A percentile compares a stretch with the other conserved stretches of the same genome.
Conservation (phyloP, 2,888 invertebrate genomes). For the Nemotelus pantherinus region DNA sequence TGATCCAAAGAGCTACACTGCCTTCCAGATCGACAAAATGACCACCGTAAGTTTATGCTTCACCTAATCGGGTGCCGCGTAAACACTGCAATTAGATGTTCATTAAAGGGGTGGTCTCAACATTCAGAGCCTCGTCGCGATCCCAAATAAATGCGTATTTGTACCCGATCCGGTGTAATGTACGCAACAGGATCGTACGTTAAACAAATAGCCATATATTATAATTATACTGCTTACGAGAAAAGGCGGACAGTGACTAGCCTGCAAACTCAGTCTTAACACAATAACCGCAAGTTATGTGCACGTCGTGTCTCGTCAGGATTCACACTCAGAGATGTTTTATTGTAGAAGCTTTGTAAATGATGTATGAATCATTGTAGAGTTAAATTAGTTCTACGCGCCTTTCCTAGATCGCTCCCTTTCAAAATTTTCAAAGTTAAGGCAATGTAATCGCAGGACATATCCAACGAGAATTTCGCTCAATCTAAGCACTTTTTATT, state of each 20-base stretch:
- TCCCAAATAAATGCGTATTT: conserved; percentile 43
- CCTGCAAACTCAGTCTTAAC: conserved; percentile 37
- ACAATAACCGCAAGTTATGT: conserved; percentile 50
- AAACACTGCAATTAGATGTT: conserved; percentile 64
- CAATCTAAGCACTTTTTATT: too few species aligned
- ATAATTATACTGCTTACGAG: conserved; percentile 48
- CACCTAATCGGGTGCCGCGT: conserved; percentile 46
- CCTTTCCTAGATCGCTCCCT: too few species aligned
- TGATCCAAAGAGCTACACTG: conserved; percentile 11
- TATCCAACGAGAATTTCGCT: too few species aligned
- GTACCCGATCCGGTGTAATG: conserved; percentile 34
- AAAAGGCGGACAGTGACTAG: conserved; percentile 52
- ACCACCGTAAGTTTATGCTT: conserved; percentile 36
- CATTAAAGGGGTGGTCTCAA: conserved; percentile 66
- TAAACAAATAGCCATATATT: conserved; percentile 54
- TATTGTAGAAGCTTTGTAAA: not conserved
- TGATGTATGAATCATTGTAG: too few species aligned
- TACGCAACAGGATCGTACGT: conserved; percentile 37
- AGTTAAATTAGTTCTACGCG: too few species aligned
- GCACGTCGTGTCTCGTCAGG: conserved; percentile 48
- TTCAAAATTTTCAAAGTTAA: too few species aligned
- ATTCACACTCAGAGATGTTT: conserved; percentile 17
- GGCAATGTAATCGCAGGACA: too few species aligned
- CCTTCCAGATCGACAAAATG: not conserved
- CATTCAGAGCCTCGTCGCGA: conserved; percentile 42